Base-by-base conservation (phyloP, 2,888 invertebrate genomes). In the Epinotia bilunana region DNA sequence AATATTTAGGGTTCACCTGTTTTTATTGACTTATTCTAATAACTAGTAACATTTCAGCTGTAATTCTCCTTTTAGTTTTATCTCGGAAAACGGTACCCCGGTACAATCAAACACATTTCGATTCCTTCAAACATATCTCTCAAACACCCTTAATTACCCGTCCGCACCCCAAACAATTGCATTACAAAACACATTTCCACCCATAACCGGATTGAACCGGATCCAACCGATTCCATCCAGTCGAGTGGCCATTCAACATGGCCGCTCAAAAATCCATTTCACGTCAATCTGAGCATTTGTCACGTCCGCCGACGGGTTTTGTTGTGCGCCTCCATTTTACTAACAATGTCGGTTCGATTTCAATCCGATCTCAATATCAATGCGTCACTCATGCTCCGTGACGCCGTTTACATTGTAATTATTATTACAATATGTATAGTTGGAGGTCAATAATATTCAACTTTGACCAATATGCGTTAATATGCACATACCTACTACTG, bases 241-340 rank as follows among this genome's bases (percentile, higher is more conserved):
- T 74, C 58, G 73, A 69, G 60, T 64, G 28, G 64, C 68, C 72
- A 70, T 73, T 65, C 74, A 77, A 78, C 73, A 77, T 70, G 76
- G 74, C 84, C 80, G 84, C 89, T 90, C 88, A 88, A 90, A 90
- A 91, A 90, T 87, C 91, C 84, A 92, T 92, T 92, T 90, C 90
- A 90, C 92, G 92, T 92, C 91, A 91, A 91, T 92, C 89, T 91
- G 88, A 86, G 85, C 91, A 90, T 89, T 90, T 84, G 86, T 85
- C 87, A 84, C 85, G 86, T 85, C 83, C 76, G 76, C 77, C 81
- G n/a, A 80, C 83, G 82, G 80, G 80, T 72, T 75, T 55, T 57
- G 75, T 75, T 13, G n/a, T 53, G 53, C 0, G 12, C 16, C 53
- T n/a, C 53, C n/a, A 5, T 53, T 53, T 53, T 53, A n/a, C 53